Evolutionary conservation across 2,797 vertebrate genomes (phyloP).

Genomic region (Podarcis siculus): DNA sequence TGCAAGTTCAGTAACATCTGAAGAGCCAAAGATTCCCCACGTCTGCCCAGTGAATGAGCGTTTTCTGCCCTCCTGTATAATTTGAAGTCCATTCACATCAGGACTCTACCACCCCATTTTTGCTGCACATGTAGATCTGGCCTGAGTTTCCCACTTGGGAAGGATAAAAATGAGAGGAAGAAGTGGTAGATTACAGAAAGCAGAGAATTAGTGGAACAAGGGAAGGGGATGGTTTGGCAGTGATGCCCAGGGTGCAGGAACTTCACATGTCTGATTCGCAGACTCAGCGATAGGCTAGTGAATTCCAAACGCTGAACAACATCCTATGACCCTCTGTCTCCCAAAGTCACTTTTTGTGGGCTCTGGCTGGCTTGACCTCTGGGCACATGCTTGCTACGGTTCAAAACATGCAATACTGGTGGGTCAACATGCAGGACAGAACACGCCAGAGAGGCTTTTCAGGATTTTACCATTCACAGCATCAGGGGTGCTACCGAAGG

Average conservation of each 20-base stretch:
- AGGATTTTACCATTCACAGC: slow-evolving; percentile 84
- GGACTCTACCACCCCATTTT: not conserved
- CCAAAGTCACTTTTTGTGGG: fast-evolving
- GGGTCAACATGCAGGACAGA: slow-evolving; percentile 24
- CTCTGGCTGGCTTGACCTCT: fast-evolving
- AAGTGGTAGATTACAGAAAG: too few species aligned
- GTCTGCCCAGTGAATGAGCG: not conserved
- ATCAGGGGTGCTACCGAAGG: slow-evolving; percentile 86
- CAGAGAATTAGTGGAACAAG: not conserved
- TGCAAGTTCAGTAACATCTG: too few species aligned
- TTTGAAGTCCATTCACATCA: not conserved
- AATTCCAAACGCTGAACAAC: not conserved
- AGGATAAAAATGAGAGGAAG: not conserved
- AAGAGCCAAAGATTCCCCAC: too few species aligned
- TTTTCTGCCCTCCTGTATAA: not conserved
- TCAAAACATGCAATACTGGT: not conserved
- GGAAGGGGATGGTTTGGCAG: not conserved
- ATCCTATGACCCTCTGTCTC: not conserved
- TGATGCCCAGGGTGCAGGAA: not conserved
- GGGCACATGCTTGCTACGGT: not conserved
- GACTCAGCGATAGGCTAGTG: not conserved
- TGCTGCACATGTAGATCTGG: too few species aligned
- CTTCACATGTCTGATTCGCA: not conserved
- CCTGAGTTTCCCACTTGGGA: not conserved
- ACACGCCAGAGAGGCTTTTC: not conserved